These are phyloP conservation scores for Oreortyx pictus DNA, from an alignment of 2,797 vertebrate species.

Conservation along the genomic window DNA sequence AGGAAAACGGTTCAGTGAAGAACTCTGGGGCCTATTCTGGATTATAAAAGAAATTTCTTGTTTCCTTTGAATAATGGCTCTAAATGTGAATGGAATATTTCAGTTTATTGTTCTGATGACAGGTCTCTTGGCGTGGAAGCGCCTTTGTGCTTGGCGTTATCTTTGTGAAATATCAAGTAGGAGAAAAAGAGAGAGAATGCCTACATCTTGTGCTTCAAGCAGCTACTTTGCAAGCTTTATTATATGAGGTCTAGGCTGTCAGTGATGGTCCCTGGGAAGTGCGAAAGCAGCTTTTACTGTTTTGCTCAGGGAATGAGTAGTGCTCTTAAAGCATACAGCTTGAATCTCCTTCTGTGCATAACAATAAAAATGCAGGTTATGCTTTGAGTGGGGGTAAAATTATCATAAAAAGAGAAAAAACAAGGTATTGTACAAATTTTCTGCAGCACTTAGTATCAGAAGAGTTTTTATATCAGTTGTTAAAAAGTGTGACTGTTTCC, in stretches of 20 bases:
- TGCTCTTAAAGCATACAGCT: not conserved
- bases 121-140: not conserved
- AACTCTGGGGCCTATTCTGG: conserved; percentile 4
- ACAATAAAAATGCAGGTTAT: not conserved
- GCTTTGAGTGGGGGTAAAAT: not conserved
- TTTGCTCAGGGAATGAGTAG: not conserved
- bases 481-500: not conserved
- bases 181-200: not conserved
- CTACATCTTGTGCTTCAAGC: rapidly evolving
- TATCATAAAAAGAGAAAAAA: not conserved
- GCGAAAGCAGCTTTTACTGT: not conserved
- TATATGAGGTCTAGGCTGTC: not conserved
- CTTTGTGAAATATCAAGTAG: not conserved
- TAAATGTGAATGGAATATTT: not conserved
- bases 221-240: not conserved
- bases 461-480: not conserved
- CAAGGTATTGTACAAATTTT: rapidly evolving
- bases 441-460: not conserved
- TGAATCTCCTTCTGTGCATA: not conserved
- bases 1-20: conserved; percentile 32
- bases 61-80: conserved; percentile 32
- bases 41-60: not conserved
- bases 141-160: not conserved
- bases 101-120: not conserved
- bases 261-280: not conserved